Percentiles rank a stretch among this genome's conserved stretches.
Conservation (phyloP, 2,888 invertebrate species). For the Acanthosepion pharaonis region DNA sequence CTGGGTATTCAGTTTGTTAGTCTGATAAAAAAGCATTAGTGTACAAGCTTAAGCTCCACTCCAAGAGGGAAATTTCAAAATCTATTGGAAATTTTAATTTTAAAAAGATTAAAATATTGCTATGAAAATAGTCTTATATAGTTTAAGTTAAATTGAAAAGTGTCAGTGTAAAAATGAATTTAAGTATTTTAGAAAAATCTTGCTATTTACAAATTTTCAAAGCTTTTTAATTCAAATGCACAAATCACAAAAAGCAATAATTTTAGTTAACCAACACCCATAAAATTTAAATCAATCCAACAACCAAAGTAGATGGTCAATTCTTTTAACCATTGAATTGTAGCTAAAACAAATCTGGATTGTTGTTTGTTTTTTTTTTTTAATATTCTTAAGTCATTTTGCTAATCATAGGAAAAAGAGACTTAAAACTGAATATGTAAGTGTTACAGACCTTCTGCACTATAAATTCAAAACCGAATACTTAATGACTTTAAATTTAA, state of each 20-base stretch:
- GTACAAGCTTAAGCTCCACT: conserved; percentile 21
- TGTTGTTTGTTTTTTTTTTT: too few relatives aligned
- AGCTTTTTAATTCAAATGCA: neutral
- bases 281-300: neutral
- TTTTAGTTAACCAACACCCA: neutral
- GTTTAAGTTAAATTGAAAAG: too few relatives aligned
- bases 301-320: too few relatives aligned
- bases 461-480: too few relatives aligned
- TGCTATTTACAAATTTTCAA: neutral
- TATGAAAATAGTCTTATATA: neutral
- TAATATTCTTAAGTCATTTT: too few relatives aligned
- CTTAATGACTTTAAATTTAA: too few relatives aligned
- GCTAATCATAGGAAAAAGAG: too few relatives aligned
- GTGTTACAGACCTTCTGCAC: too few relatives aligned
- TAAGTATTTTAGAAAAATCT: neutral
- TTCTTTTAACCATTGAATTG: too few relatives aligned
- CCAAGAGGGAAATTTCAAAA: neutral
- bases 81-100: neutral
- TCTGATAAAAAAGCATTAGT: neutral
- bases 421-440: too few relatives aligned
- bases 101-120: neutral
- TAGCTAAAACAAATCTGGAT: too few relatives aligned
- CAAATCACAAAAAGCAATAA: neutral
- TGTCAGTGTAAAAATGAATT: too few relatives aligned
- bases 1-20: neutral